Evolutionary conservation across 2,888 invertebrate species (phyloP).

Genomic region (Macaria notata): DNA sequence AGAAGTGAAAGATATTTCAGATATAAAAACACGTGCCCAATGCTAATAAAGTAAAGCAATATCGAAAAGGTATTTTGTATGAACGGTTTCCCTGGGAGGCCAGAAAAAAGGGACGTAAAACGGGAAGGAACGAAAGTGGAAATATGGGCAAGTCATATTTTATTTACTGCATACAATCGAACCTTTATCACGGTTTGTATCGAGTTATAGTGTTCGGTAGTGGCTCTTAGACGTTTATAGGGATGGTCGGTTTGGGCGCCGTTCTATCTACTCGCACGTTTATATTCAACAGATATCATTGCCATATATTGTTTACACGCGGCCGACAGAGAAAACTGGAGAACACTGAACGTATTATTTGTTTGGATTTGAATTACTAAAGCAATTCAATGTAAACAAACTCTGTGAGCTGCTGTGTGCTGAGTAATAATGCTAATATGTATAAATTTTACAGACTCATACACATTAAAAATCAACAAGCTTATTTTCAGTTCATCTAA

Average conservation of each 20-base stretch:
- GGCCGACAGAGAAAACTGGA: too few species aligned
- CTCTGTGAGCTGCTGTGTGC: too few species aligned
- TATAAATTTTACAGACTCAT: too few species aligned
- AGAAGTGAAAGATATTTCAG: conserved; percentile 70
- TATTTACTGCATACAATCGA: conserved; percentile 82
- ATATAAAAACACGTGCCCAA: conserved; percentile 78
- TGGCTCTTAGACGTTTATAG: conserved; percentile 60
- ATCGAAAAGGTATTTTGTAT: conserved; percentile 79
- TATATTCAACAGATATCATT: conserved; percentile 52
- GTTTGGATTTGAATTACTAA: too few species aligned
- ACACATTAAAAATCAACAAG: too few species aligned
- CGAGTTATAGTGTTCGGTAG: conserved; percentile 69
- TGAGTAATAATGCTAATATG: too few species aligned
- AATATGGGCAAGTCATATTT: conserved; percentile 81
- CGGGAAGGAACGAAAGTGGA: conserved; percentile 76
- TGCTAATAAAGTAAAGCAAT: conserved; percentile 79
- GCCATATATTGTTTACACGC: conserved; percentile 38
- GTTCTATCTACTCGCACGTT: conserved; percentile 48
- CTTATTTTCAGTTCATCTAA: too few species aligned
- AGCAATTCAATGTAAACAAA: too few species aligned
- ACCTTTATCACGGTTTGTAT: conserved; percentile 79
- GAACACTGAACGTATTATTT: too few species aligned
- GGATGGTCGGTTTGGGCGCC: conserved; percentile 48
- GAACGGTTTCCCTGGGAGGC: conserved; percentile 72
- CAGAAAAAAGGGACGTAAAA: conserved; percentile 77